Conservation (phyloP, 2,113 vertebrate species). For the Scomber colias region DNA sequence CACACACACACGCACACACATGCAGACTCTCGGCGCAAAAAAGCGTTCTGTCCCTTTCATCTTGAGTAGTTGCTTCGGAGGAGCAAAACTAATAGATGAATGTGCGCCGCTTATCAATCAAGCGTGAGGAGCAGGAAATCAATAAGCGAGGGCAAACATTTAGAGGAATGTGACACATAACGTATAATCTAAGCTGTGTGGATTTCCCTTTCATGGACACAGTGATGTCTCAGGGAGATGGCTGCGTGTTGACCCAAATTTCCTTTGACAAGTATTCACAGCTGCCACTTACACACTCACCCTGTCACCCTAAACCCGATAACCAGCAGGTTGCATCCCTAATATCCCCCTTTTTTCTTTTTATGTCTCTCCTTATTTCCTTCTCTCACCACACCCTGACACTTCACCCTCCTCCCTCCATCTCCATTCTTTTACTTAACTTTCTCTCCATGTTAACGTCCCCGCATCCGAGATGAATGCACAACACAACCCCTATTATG, state of each 20-base stretch:
- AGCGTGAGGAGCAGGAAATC: constrained; percentile 57
- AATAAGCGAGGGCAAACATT: constrained; percentile 56
- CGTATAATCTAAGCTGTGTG: constrained; percentile 37
- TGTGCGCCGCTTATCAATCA: constrained; percentile 70
- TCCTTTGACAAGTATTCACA: constrained; percentile 62
- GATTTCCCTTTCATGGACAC: constrained; percentile 37
- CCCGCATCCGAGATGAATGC: background rate
- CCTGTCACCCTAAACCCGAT: constrained; percentile 43
- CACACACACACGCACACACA: constrained; percentile 19
- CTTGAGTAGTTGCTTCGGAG: constrained; percentile 34
- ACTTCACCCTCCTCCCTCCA: constrained; percentile 13
- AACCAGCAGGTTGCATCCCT: constrained; percentile 50
- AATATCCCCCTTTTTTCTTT: constrained; percentile 31
- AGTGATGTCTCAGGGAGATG: constrained; percentile 44
- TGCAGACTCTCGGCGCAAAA: background rate
- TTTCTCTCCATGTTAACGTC: constrained; percentile 10
- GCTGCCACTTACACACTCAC: constrained; percentile 63
- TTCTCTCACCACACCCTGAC: constrained; percentile 25
- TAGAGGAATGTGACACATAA: constrained; percentile 50
- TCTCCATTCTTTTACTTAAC: background rate
- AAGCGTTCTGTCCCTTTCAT: constrained; percentile 52
- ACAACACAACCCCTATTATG: constrained; percentile 13
- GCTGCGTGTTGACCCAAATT: constrained; percentile 71
- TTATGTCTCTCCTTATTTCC: constrained; percentile 35
- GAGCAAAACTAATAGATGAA: constrained; percentile 67